phyloP scores from a whole-genome alignment of 92 coral and sea anemone genomes.

The Zoanthus solanderi region DNA sequence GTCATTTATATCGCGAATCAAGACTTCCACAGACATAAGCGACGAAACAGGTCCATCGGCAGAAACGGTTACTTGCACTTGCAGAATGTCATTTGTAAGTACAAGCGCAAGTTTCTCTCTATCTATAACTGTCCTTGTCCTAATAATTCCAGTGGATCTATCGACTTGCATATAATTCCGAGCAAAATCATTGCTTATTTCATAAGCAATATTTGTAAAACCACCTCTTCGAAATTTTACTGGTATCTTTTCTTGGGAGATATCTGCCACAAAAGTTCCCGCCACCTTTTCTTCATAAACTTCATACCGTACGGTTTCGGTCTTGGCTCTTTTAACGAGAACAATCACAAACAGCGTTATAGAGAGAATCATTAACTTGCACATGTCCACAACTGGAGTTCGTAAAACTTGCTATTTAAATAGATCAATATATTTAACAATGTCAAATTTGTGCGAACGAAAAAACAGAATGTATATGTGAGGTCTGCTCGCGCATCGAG shows the following conservation, averaged over 20 bases:
- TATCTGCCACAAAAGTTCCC: conserved; percentile 77
- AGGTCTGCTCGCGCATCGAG: conserved; percentile 19
- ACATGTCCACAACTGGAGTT: conserved; percentile 21
- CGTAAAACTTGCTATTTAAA: background rate
- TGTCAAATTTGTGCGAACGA: conserved; percentile 27
- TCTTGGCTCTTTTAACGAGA: background rate
- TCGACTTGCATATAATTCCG: conserved; percentile 58
- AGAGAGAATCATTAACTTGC: conserved; percentile 12
- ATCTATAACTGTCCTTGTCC: conserved; percentile 66
- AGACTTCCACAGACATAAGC: conserved; percentile 68
- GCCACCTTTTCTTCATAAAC: conserved; percentile 73
- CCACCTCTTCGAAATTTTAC: conserved; percentile 43
- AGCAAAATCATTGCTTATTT: conserved; percentile 60
- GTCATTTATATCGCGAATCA: conserved; percentile 79
- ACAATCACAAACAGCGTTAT: conserved; percentile 18
- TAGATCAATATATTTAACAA: conserved; percentile 17
- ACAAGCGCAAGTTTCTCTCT: conserved; percentile 69
- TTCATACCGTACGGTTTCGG: conserved; percentile 47
- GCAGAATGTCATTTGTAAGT: conserved; percentile 63
- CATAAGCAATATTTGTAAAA: conserved; percentile 60
- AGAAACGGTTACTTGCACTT: conserved; percentile 62
- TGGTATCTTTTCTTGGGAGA: conserved; percentile 62
- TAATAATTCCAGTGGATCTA: conserved; percentile 66
- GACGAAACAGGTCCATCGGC: conserved; percentile 54
- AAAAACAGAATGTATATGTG: background rate